A percentile compares a stretch with the other conserved stretches of the same genome.
Evolutionary conservation across 2,888 invertebrate genomes (phyloP).

Genomic region (Amiota mariae): DNA sequence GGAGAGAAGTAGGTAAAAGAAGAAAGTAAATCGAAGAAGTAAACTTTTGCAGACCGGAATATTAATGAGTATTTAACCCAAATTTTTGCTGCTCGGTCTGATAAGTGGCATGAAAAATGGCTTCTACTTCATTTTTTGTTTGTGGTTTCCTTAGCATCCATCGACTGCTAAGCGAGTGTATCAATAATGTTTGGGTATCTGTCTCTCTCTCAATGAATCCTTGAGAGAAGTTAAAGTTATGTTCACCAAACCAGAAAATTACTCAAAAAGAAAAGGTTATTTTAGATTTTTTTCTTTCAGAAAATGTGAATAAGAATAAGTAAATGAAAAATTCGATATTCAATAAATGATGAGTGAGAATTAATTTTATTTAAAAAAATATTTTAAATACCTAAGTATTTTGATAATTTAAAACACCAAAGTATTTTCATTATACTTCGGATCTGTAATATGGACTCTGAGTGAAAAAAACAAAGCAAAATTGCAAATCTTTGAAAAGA

Average conservation of each 20-base stretch:
- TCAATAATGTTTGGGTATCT: conserved; percentile 19
- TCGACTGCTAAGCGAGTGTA: background rate
- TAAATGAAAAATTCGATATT: no score
- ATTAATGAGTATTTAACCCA: conserved; percentile 68
- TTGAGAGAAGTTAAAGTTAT: background rate
- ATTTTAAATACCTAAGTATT: background rate
- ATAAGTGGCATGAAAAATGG: conserved; percentile 62
- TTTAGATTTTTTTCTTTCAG: no score
- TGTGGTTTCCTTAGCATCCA: background rate
- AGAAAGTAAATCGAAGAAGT: no score
- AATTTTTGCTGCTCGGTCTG: conserved; percentile 62
- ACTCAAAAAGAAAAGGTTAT: conserved; percentile 1
- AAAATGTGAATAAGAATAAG: background rate
- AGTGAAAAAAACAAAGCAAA: no score
- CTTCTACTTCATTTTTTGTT: background rate
- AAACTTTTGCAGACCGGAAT: conserved; percentile 67
- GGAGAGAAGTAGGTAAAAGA: no score
- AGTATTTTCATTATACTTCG: no score
- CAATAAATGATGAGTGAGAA: no score
- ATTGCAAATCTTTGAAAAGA: no score
- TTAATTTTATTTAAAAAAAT: no score
- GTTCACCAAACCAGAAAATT: conserved; percentile 27
- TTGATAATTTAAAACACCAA: no score
- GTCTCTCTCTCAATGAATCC: no score
- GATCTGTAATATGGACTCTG: no score